Evolutionary conservation across 1,140 invertebrate species (phyloP), one percentile per base, ranked within the genome.

Genomic region (Dinoponera quadriceps): DNA sequence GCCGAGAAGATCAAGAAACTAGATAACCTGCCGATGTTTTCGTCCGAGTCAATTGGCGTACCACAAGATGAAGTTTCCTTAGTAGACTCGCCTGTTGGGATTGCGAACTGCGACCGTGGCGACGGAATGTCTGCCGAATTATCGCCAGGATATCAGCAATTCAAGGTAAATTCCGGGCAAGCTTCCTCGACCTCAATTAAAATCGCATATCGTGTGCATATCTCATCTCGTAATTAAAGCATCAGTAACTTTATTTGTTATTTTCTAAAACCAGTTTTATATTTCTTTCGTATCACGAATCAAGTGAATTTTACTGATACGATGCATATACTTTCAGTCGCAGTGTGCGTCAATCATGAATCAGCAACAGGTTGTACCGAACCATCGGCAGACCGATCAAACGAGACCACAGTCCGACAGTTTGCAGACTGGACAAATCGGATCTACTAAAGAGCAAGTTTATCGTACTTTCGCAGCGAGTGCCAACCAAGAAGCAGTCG

Each of bases 1-100:
- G 85, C 87, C 0, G 91, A 92, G 62, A 86, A 85, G 63, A 89
- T 92, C 1, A 88, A 86, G 20, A 88, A 75, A 68, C 54, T 88
- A 0, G 44, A 87, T 4, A 84, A 60, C 20, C 13, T 69, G 13
- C 33, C 87, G 22, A 51, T 80, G 29, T 88, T 82, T 33, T 16
- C 57, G 0, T 57, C 59, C 2, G 54, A 74, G 13, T 49, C 74
- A 0, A 81, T 84, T 1, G 66, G 18, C 4, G 63, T 68, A 25
- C 20, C 85, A 16, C 87, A 85, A 29, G 38, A 89, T 60, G 49
- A 81, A 75, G 4, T 16, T 0, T 49, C 74, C 1, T 81, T 74
- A 9, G 20, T 55, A 0, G 59, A 2, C 62, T 11, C 14, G 2
- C 5, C 38, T 7, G 49, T 38, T 2, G 62, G 7, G 20, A 54